Evolutionary conservation across 2,888 invertebrate species (phyloP), one percentile per base, ranked within the genome.

Genomic region (Tenthredo scrophulariae): DNA sequence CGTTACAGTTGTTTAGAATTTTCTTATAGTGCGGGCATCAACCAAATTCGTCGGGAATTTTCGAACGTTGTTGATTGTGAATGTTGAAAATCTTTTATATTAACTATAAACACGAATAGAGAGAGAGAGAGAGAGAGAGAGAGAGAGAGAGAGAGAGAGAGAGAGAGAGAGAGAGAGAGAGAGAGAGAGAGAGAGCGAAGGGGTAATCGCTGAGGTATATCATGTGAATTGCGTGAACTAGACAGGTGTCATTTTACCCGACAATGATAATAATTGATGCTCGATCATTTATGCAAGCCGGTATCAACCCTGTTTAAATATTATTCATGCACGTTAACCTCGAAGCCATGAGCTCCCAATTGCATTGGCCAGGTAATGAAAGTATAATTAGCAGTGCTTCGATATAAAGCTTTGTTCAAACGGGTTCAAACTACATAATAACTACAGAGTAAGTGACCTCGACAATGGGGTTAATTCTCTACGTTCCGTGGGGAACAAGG

Each of bases 71-170:
- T 22, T 6, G 1, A 43, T 72, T 72, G 22, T 72, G 22, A 72
- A n/a, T 13, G 22, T 43, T 1, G 13, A 10, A n/a, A 22, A 72
- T 72, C 43, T 72, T 43, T 18, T 22, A 37, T 72, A 62, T 67
- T 26, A 54, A 86, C 80, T 85, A 87, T 85, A 87, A 87, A 85
- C 75, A 79, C 40, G 22, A 67, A 33, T 65, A 18, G 54, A 58
- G 10, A 72, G 74, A 7, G 72, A 46, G 67, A 26, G 0, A 50
- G 1, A 26, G 6, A 58, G 22, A 58, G n/a, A 22, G 9, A 58
- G 22, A 58, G 22, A n/a, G 22, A 46, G 67, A 26, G 0, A 50
- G 1, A 26, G 6, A 58, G 22, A 58, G n/a, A 22, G 9, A 58
- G 22, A 58, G 22, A n/a, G 22, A n/a, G n/a, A 18, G 54, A 58